Percentiles rank a stretch among this genome's conserved stretches.
Evolutionary conservation across 2,113 vertebrate genomes (phyloP).

Genomic region (Electrona antarctica): DNA sequence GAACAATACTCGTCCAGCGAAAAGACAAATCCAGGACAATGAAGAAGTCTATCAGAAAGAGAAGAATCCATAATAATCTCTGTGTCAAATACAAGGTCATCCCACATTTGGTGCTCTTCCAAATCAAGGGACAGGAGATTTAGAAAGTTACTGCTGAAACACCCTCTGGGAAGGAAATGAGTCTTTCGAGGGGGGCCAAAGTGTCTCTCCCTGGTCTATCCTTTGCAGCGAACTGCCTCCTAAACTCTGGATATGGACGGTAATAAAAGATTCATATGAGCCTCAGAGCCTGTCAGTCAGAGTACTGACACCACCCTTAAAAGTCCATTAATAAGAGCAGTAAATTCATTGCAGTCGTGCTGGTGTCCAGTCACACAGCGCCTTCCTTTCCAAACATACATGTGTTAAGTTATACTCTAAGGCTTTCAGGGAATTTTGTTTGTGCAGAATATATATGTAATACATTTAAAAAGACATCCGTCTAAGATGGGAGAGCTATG

Average conservation of each 20-base stretch:
- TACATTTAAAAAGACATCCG: not conserved
- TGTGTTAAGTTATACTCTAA: conserved; percentile 17
- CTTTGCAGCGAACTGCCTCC: not conserved
- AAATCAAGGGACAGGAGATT: conserved; percentile 18
- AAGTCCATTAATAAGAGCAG: conserved; percentile 26
- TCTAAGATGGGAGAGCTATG: not conserved
- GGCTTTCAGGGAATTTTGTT: not conserved
- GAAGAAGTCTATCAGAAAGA: not conserved
- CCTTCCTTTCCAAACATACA: conserved; percentile 33
- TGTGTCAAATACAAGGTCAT: conserved; percentile 32
- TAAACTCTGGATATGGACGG: conserved; percentile 11
- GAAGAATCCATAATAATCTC: not conserved
- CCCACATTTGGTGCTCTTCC: conserved; percentile 5
- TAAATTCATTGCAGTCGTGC: conserved; percentile 6
- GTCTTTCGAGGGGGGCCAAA: not conserved
- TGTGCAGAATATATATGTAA: not conserved
- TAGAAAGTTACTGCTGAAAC: not conserved
- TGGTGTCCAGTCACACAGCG: conserved; percentile 16
- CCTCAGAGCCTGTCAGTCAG: conserved; percentile 52
- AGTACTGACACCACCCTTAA: conserved; percentile 25
- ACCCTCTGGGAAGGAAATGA: not conserved
- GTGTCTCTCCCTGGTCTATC: not conserved
- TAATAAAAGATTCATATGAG: conserved; percentile 47
- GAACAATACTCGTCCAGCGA: conserved; percentile 21
- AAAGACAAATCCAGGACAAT: not conserved